Evolutionary conservation across 2,888 invertebrate genomes (phyloP).

Genomic region (Yponomeuta malinellus): DNA sequence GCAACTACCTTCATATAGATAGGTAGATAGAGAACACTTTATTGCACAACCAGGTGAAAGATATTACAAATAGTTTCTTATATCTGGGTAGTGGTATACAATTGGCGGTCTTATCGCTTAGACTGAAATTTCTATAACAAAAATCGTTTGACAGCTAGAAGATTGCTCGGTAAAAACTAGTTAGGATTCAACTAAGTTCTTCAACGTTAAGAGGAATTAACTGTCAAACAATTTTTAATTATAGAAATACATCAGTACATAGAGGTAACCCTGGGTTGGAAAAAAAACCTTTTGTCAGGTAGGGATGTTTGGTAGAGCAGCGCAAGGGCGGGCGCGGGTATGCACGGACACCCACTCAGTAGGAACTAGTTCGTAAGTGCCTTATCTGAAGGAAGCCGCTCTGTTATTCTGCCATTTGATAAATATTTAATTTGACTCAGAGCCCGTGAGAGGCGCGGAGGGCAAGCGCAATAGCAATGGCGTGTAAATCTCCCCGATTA

Average conservation of each 20-base stretch:
- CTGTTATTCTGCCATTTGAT: conserved; percentile 46
- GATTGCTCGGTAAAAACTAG: too few species aligned
- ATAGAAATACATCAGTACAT: too few species aligned
- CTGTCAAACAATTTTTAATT: too few species aligned
- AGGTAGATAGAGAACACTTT: too few species aligned
- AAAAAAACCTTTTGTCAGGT: conserved; percentile 3
- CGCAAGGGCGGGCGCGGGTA: conserved; percentile 18
- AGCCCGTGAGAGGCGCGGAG: conserved; percentile 42
- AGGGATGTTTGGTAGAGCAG: conserved; percentile 20
- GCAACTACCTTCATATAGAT: background rate
- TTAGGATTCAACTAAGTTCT: too few species aligned
- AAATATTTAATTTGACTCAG: conserved; percentile 66
- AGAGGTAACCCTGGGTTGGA: background rate
- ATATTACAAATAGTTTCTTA: too few species aligned
- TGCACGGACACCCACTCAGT: conserved; percentile 18
- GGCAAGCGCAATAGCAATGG: conserved; percentile 54
- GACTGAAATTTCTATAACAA: too few species aligned
- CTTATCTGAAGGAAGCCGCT: conserved; percentile 60
- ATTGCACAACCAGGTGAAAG: too few species aligned
- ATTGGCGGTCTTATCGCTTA: too few species aligned
- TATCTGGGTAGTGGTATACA: too few species aligned
- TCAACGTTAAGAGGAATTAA: too few species aligned
- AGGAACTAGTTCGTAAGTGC: conserved; percentile 34
- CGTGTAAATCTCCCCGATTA: conserved; percentile 64
- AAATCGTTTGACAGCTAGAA: too few species aligned